These are phyloP conservation scores for Erannis defoliaria DNA, from an alignment of 2,888 invertebrate genomes.

Conservation along the genomic window DNA sequence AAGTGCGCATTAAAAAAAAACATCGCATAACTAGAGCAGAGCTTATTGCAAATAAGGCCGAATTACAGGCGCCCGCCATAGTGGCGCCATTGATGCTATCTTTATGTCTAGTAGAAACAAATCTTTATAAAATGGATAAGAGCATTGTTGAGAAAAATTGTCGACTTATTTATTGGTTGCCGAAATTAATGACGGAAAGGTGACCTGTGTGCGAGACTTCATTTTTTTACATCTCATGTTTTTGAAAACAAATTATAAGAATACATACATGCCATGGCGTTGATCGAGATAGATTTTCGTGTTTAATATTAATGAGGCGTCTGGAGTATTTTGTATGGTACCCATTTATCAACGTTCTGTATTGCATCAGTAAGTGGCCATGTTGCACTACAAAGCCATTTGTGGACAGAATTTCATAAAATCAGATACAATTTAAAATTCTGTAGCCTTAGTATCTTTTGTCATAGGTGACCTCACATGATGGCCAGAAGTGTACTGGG, in stretches of 20 bases:
- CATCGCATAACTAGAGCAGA: background rate
- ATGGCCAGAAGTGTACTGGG: too few species aligned
- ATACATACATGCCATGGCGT: background rate
- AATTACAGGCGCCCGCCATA: background rate
- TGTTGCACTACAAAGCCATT: background rate
- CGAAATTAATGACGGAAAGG: too few species aligned
- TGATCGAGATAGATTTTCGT: background rate
- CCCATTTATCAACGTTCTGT: conserved; percentile 2
- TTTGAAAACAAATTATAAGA: background rate
- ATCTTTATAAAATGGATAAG: too few species aligned
- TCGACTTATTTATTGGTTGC: background rate
- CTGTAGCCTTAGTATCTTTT: too few species aligned
- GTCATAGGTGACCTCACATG: background rate
- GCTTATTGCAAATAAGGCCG: background rate
- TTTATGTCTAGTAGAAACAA: background rate
- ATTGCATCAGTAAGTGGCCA: background rate
- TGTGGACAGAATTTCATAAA: background rate
- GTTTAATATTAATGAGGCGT: conserved; percentile 4
- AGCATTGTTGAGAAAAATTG: background rate
- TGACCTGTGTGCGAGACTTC: too few species aligned
- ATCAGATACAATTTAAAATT: background rate
- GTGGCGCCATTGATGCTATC: conserved; percentile 1
- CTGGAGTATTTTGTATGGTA: background rate
- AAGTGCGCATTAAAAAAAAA: background rate
- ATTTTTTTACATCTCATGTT: background rate